These are phyloP conservation scores for Drosophila busckii DNA, from an alignment of 1,140 invertebrate species.

Conservation along the genomic window DNA sequence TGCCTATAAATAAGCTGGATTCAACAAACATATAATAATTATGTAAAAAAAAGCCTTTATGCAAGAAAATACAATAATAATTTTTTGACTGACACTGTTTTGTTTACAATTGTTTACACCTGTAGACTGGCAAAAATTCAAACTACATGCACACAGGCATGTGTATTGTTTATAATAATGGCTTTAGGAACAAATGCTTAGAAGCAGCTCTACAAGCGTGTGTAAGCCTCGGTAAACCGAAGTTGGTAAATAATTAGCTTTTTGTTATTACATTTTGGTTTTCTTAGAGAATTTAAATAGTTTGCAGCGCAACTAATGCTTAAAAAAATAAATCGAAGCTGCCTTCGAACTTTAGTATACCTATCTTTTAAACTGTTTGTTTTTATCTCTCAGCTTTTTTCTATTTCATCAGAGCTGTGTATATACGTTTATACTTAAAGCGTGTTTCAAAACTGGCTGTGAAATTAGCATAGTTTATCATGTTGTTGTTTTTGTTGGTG, in stretches of 20 bases:
- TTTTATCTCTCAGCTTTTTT: constrained; percentile 38
- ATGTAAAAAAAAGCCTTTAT: constrained; percentile 52
- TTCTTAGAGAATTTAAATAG: constrained; percentile 67
- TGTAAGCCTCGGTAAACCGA: constrained; percentile 17
- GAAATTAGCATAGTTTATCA: constrained; percentile 67
- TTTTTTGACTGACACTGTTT: constrained; percentile 31
- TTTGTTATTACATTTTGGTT: constrained; percentile 31
- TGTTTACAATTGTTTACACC: constrained; percentile 37
- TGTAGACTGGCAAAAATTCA: background rate
- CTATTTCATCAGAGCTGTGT: constrained; percentile 49
- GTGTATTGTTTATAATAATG: constrained; percentile 21
- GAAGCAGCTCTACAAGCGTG: constrained; percentile 13
- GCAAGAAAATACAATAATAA: constrained; percentile 36
- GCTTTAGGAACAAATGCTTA: constrained; percentile 17
- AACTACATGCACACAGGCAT: no score
- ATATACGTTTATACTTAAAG: constrained; percentile 68
- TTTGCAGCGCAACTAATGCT: constrained; percentile 68
- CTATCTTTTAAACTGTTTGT: constrained; percentile 43
- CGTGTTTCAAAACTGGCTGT: constrained; percentile 77
- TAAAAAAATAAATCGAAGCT: constrained; percentile 71
- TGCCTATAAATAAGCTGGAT: constrained; percentile 31
- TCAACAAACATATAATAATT: constrained; percentile 22
- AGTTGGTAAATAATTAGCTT: background rate
- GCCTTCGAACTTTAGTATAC: constrained; percentile 59
- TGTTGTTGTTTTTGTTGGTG: constrained; percentile 19